A percentile compares a stretch with the other conserved stretches of the same genome.
phyloP scores from a whole-genome alignment of 2,113 vertebrate species.

The Dolichotis patagonum region DNA sequence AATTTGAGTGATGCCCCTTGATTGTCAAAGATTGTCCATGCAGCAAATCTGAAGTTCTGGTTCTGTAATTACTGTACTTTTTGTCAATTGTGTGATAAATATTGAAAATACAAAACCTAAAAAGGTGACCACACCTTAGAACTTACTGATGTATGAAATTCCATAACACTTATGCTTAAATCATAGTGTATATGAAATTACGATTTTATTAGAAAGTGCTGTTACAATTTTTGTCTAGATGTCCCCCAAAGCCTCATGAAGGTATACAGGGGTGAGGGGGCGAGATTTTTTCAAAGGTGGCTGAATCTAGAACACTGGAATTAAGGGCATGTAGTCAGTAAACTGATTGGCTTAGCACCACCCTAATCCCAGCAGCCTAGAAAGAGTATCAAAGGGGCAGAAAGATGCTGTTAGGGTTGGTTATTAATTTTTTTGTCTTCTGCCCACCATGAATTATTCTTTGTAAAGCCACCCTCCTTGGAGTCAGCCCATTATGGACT shows the following conservation, averaged over 20 bases:
- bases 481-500: no score
- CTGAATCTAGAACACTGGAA: background rate
- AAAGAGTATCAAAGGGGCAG: background rate
- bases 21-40: accelerated
- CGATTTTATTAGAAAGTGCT: background rate
- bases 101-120: background rate
- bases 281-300: background rate
- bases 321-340: background rate
- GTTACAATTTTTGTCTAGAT: background rate
- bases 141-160: background rate
- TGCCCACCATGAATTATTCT: no score
- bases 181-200: accelerated
- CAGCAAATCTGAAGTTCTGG: background rate
- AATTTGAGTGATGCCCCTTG: accelerated
- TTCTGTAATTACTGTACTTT: accelerated
- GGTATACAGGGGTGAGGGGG: background rate
- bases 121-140: background rate
- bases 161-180: background rate
- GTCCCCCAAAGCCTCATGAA: background rate
- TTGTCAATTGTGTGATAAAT: accelerated
- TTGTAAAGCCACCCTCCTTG: no score
- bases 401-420: background rate
- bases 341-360: background rate
- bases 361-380: no score
- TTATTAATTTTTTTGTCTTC: background rate